phyloP scores from a whole-genome alignment of 2,113 vertebrate species.

The Cygnus buccinator region DNA sequence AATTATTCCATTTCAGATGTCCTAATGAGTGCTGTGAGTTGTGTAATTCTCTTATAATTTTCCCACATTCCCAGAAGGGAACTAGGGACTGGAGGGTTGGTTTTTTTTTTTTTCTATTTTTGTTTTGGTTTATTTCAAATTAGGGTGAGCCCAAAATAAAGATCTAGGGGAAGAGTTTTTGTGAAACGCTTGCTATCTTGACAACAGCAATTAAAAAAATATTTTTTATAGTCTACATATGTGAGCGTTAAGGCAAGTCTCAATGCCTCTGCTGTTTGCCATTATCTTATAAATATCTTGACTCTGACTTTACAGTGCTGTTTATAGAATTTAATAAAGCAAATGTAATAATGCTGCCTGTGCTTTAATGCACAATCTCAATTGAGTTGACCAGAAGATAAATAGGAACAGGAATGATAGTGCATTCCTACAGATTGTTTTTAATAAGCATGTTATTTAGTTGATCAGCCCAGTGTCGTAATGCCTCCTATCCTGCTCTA shows the following conservation, averaged over 20 bases:
- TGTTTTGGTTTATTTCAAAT: slow-evolving; percentile 46
- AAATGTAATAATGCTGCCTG: slow-evolving; percentile 72
- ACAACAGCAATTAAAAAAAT: slow-evolving; percentile 40
- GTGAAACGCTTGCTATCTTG: background rate
- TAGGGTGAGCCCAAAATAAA: background rate
- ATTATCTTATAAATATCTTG: slow-evolving; percentile 75
- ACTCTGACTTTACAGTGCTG: slow-evolving; percentile 71
- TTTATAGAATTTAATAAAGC: slow-evolving; percentile 76
- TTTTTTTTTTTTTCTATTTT: background rate
- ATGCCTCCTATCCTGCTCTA: slow-evolving; percentile 65
- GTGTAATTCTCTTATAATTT: slow-evolving; percentile 61
- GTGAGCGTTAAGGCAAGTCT: slow-evolving; percentile 51
- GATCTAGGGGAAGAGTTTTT: background rate
- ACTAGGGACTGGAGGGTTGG: background rate
- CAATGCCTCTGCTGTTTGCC: background rate
- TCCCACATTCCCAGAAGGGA: slow-evolving; percentile 28
- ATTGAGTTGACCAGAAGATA: slow-evolving; percentile 76
- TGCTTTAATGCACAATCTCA: slow-evolving; percentile 72
- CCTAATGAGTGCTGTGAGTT: slow-evolving; percentile 63
- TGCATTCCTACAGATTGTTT: slow-evolving; percentile 75
- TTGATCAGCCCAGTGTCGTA: slow-evolving; percentile 65
- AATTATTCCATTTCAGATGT: slow-evolving; percentile 68
- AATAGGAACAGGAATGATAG: slow-evolving; percentile 75
- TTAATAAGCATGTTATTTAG: slow-evolving; percentile 79
- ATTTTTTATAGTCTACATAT: background rate